Evolutionary conservation across 2,888 invertebrate species (phyloP).

Genomic region (Perdita meconis): DNA sequence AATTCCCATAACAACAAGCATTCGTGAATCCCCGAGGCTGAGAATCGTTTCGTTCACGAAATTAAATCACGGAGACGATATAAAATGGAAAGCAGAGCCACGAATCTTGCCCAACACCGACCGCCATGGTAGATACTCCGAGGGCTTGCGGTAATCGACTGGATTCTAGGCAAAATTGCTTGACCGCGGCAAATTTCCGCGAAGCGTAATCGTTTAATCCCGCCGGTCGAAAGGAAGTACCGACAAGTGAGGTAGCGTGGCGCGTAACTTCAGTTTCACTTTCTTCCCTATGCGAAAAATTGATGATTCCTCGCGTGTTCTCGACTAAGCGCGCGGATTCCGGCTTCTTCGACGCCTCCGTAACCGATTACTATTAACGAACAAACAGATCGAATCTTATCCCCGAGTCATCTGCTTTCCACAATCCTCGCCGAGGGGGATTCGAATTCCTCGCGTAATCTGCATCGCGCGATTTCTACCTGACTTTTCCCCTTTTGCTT

Average conservation of each 20-base stretch:
- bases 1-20: no score
- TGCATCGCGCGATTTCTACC: slow-evolving; percentile 39
- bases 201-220: slow-evolving; percentile 43
- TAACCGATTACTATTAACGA: slow-evolving; percentile 41
- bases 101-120: slow-evolving; percentile 49
- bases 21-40: background rate
- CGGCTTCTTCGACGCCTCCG: slow-evolving; percentile 11
- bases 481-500: slow-evolving; percentile 20
- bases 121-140: slow-evolving; percentile 46
- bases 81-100: slow-evolving; percentile 54
- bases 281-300: slow-evolving; percentile 3
- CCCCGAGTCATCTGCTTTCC: slow-evolving; percentile 42
- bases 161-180: slow-evolving; percentile 37
- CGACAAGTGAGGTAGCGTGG: slow-evolving; percentile 8
- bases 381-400: slow-evolving; percentile 44
- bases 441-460: slow-evolving; percentile 48
- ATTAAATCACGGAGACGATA: slow-evolving; percentile 55
- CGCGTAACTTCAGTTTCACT: slow-evolving; percentile 19
- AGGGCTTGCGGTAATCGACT: slow-evolving; percentile 27
- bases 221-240: background rate
- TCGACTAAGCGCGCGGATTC: slow-evolving; percentile 4
- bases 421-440: slow-evolving; percentile 43
- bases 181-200: slow-evolving; percentile 27
- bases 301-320: slow-evolving; percentile 26
- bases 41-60: slow-evolving; percentile 30